Conservation (phyloP, 2,888 invertebrate species). For the Synergus itoensis region DNA sequence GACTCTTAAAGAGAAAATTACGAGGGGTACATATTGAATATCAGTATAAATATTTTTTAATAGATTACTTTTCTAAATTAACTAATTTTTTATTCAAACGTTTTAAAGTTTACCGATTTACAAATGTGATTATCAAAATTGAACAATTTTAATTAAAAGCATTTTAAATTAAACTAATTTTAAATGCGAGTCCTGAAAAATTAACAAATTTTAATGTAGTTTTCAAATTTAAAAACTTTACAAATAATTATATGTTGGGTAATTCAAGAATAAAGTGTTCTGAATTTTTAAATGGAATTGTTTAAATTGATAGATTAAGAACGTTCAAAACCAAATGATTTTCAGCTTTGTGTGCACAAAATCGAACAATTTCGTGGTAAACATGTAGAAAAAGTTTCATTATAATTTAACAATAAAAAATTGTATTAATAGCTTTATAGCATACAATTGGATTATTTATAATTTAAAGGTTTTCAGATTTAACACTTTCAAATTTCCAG, state of each 20-base stretch:
- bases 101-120: neutral
- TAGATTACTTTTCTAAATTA: neutral
- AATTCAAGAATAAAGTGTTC: neutral
- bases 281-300: neutral
- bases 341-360: neutral
- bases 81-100: neutral
- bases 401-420: neutral
- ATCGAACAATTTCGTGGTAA: neutral
- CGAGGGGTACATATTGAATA: neutral
- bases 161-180: neutral
- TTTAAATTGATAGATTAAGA: neutral
- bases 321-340: neutral
- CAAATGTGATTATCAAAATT: neutral
- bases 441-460: no score
- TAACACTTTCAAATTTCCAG: neutral
- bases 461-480: neutral
- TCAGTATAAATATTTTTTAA: neutral
- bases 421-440: neutral
- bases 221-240: neutral
- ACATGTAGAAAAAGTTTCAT: neutral
- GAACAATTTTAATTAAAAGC: neutral
- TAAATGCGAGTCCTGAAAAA: neutral
- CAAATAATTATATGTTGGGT: neutral
- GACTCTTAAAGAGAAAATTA: slow-evolving; percentile 10
- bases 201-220: neutral